Conservation (phyloP, 2,113 vertebrate species). For the Rhinolophus ferrumequinum region DNA sequence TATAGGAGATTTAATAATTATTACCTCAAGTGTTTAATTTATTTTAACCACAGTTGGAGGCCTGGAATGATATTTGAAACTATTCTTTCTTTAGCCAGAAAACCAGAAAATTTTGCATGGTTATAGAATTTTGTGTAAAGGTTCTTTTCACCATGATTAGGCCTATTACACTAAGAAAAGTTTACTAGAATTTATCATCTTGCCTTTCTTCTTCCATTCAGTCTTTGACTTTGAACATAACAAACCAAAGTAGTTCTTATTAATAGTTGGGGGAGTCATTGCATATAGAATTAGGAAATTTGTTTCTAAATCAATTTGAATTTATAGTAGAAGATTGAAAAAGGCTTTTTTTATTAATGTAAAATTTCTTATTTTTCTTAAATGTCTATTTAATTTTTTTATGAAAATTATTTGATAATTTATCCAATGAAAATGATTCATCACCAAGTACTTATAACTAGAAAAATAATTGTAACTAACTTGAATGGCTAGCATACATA, state of each 20-base stretch:
- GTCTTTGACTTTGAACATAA: not conserved
- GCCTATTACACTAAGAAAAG: not conserved
- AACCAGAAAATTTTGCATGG: not conserved
- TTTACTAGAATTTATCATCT: not conserved
- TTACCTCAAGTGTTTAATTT: not conserved
- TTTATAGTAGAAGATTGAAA: conserved; percentile 15
- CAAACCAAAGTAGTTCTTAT: not conserved
- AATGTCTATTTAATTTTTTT: conserved; percentile 4
- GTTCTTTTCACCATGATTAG: not conserved
- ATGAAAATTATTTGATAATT: conserved; percentile 40
- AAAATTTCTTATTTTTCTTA: conserved; percentile 42
- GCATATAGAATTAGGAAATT: not conserved
- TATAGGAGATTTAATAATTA: not conserved
- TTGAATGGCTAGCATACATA: not conserved
- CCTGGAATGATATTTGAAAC: not conserved
- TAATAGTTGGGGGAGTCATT: not conserved
- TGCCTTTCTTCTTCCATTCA: not conserved
- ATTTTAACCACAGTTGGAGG: not conserved
- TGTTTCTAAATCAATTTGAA: not conserved
- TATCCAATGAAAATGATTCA: conserved; percentile 7
- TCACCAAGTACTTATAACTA: not conserved
- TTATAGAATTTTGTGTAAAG: not conserved
- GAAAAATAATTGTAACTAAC: conserved; percentile 31
- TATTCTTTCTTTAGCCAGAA: not conserved
- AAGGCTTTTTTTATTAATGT: not conserved